A percentile compares a stretch with the other conserved stretches of the same genome.
phyloP scores from a whole-genome alignment of 2,113 vertebrate species.

The Toxotes jaculatrix region DNA sequence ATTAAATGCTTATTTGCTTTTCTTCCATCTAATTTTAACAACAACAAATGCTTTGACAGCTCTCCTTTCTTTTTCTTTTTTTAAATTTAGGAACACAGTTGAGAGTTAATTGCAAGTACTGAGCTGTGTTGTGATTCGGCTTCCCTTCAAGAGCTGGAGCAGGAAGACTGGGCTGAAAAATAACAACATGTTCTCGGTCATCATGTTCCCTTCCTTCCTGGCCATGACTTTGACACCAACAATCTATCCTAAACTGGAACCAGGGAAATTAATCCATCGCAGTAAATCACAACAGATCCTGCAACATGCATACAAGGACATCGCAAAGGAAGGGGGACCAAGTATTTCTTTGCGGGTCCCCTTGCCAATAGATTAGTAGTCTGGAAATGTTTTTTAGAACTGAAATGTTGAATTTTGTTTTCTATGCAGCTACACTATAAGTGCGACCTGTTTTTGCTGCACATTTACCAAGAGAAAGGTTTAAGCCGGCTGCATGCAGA shows the following conservation, averaged over 20 bases:
- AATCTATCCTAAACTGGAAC: slow-evolving; percentile 2
- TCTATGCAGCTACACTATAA: background rate
- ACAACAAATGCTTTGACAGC: background rate
- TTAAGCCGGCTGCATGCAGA: background rate
- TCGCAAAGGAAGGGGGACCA: background rate
- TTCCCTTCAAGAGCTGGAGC: slow-evolving; percentile 23
- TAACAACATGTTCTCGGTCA: slow-evolving; percentile 67
- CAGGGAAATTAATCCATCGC: slow-evolving; percentile 47
- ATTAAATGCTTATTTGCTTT: background rate
- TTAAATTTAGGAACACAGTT: background rate
- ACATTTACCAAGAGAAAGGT: background rate
- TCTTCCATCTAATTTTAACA: background rate
- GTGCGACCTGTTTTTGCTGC: background rate
- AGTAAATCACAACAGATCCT: slow-evolving; percentile 42
- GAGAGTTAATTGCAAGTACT: background rate
- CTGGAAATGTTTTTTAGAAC: slow-evolving; percentile 1
- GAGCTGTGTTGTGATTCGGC: background rate
- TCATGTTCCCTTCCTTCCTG: slow-evolving; percentile 63
- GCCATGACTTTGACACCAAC: background rate
- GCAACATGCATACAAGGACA: slow-evolving; percentile 22
- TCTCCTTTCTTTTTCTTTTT: background rate
- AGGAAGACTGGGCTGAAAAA: slow-evolving; percentile 45
- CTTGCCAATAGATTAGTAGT: background rate
- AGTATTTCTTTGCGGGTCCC: background rate
- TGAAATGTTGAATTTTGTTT: background rate